A percentile compares a stretch with the other conserved stretches of the same genome.
These are phyloP conservation scores for Dipodomys merriami DNA, from an alignment of 2,113 vertebrate species.

Conservation along the genomic window DNA sequence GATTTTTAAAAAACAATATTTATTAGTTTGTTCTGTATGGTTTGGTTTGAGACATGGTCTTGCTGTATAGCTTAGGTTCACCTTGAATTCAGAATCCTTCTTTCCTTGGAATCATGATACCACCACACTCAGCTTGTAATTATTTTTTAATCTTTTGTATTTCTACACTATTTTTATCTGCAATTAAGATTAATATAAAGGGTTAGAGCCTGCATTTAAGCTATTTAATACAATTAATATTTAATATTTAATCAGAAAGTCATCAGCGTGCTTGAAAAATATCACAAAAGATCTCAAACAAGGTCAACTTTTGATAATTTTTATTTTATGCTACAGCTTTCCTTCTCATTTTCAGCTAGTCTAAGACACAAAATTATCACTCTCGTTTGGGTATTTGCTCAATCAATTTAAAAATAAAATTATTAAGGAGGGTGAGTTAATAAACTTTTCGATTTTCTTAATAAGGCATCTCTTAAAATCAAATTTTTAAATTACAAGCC, in stretches of 20 bases:
- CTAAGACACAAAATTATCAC: slow-evolving; percentile 52
- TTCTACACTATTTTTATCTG: slow-evolving; percentile 26
- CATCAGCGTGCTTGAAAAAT: slow-evolving; percentile 26
- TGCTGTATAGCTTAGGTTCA: too few species aligned
- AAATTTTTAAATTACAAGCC: slow-evolving; percentile 53
- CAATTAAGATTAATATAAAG: slow-evolving; percentile 20
- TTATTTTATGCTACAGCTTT: neutral
- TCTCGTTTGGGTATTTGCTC: slow-evolving; percentile 51
- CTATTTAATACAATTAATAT: neutral
- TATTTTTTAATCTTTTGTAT: neutral
- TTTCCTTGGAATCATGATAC: too few species aligned
- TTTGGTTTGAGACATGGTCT: neutral
- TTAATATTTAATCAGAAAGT: neutral
- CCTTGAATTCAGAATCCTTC: too few species aligned
- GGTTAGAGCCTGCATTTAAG: neutral
- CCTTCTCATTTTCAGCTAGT: slow-evolving; percentile 45
- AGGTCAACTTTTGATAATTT: slow-evolving; percentile 44
- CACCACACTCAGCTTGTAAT: too few species aligned
- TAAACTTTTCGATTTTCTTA: slow-evolving; percentile 68
- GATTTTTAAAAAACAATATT: too few species aligned
- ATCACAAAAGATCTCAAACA: slow-evolving; percentile 4
- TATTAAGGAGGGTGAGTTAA: slow-evolving; percentile 54
- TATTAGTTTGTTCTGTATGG: neutral
- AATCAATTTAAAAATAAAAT: slow-evolving; percentile 61
- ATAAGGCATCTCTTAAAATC: slow-evolving; percentile 58